These are phyloP conservation scores for Percina caprodes DNA, from an alignment of 2,113 vertebrate genomes.

Conservation along the genomic window DNA sequence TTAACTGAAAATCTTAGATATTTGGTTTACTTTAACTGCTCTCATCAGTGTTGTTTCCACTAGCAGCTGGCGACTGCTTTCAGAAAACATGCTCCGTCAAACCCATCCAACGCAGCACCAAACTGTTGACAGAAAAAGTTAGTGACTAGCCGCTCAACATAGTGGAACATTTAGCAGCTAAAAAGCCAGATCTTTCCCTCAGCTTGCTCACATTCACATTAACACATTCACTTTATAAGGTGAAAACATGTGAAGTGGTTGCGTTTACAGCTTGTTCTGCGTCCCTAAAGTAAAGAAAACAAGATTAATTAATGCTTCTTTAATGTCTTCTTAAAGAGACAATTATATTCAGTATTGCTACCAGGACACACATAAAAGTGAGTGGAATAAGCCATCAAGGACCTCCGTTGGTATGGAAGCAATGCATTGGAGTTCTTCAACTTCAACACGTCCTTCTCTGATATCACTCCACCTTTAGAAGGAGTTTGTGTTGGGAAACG, in stretches of 20 bases:
- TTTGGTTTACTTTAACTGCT: no score
- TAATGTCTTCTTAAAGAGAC: constrained; percentile 28
- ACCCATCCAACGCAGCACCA: not conserved
- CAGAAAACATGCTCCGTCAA: no score
- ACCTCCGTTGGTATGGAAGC: not conserved
- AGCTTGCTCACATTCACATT: not conserved
- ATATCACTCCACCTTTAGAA: not conserved
- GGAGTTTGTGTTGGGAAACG: constrained; percentile 1
- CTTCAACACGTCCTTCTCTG: not conserved
- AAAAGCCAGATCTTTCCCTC: not conserved
- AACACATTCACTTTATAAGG: not conserved
- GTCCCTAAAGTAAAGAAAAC: not conserved
- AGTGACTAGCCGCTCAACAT: not conserved
- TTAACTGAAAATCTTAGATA: no score
- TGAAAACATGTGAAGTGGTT: not conserved
- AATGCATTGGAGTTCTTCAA: not conserved
- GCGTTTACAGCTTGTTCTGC: constrained; percentile 14
- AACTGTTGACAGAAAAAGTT: not conserved
- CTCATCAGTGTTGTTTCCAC: no score
- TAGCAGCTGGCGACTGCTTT: not conserved
- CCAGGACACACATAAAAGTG: not conserved
- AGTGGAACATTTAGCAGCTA: not conserved
- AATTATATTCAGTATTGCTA: constrained; percentile 5
- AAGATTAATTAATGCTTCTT: constrained; percentile 4
- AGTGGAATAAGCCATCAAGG: constrained; percentile 5